Base-by-base conservation (phyloP, 2,888 invertebrate genomes). In the Elmis aenea region DNA sequence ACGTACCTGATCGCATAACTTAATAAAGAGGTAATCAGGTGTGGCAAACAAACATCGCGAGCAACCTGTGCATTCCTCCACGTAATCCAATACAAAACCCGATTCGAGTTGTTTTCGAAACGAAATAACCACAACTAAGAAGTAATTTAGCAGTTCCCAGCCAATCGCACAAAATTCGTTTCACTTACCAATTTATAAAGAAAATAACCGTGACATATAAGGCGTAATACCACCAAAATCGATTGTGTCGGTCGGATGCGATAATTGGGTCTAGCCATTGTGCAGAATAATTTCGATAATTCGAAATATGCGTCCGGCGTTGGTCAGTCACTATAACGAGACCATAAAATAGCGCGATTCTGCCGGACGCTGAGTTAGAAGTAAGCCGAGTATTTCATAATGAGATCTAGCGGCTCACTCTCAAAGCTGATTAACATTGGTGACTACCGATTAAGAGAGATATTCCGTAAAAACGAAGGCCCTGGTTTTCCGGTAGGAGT, bases 371-470 rank as follows among this genome's bases (percentile, higher is more conserved):
- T 33, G 29, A 28, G 36, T 41, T 41, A 41, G 41, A 41, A 41
- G 26, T 26, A 8, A 38, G 32, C 30, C 42, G 32, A 38, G 38
- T 34, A 38, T 38, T 43, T 38, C 38, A 30, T 43, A 42, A 43
- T 38, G 38, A 43, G 38, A 37, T 42, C 23, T 27, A 25, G 38
- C 38, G 38, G 42, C 36, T 28, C 13, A 26, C 32, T 37, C 23
- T 38, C 42, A 42, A 42, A 37, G 37, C 38, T 34, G 36, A 38
- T n/a, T n/a, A n/a, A n/a, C n/a, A n/a, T n/a, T n/a, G n/a, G n/a
- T n/a, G n/a, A n/a, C n/a, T n/a, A n/a, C n/a, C n/a, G n/a, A n/a
- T n/a, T n/a, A n/a, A n/a, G n/a, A n/a, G n/a, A n/a, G n/a, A n/a
- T n/a, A n/a, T n/a, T n/a, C n/a, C n/a, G n/a, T n/a, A n/a, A n/a